phyloP scores from a whole-genome alignment of 2,797 vertebrate species.

The Anableps anableps region DNA sequence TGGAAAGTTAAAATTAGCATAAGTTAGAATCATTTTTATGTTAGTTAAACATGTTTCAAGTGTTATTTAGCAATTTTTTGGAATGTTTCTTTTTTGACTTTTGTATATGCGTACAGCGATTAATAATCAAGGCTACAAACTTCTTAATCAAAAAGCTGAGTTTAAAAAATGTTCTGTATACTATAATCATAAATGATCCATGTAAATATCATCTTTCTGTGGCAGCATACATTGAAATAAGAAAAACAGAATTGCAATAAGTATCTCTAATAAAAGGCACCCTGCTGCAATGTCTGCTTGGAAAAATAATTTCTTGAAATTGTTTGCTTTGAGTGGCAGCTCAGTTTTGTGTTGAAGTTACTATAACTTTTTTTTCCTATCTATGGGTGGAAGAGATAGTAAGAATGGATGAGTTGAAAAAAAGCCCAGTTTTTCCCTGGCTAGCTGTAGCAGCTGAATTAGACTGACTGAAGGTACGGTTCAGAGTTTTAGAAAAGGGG shows the following conservation, averaged over 20 bases:
- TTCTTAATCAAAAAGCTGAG: neutral
- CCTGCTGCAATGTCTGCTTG: neutral
- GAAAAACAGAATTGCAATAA: neutral
- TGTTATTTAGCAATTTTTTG: neutral
- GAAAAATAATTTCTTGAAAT: neutral
- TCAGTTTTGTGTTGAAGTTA: neutral
- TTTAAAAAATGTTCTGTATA: neutral
- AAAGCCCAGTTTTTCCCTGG: neutral
- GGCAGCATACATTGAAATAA: neutral
- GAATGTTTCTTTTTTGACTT: neutral
- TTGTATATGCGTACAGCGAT: neutral
- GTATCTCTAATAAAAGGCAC: neutral
- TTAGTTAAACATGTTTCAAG: neutral
- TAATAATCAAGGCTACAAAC: neutral
- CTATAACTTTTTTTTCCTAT: neutral
- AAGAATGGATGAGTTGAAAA: neutral
- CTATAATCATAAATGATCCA: neutral
- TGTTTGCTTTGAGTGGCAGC: neutral
- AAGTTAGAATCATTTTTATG: neutral
- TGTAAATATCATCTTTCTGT: neutral
- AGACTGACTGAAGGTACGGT: no score
- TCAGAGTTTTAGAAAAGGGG: no score
- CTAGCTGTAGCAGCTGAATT: no score
- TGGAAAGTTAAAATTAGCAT: neutral
- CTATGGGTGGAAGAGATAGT: neutral